Base-by-base conservation (phyloP, 2,888 invertebrate species). In the Pyrochroa serraticornis region DNA sequence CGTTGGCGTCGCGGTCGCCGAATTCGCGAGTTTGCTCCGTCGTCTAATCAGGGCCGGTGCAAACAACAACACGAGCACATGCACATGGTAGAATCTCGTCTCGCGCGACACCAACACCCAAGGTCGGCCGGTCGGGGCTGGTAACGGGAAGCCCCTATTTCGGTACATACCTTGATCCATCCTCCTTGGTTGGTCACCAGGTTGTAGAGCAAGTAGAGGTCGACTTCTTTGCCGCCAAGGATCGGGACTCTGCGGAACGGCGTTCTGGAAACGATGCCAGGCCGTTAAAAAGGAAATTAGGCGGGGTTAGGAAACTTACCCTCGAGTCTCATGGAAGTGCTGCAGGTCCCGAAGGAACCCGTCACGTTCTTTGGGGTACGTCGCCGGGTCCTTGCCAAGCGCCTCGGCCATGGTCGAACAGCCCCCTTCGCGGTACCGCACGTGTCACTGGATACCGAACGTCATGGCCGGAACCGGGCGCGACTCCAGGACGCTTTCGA, bases 131-230 rank as follows among this genome's bases (percentile, higher is more conserved):
- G 9, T 36, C 36, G 36, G 9, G 12, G 12, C 9, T 10, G 12
- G 12, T 10, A 36, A 36, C 9, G 9, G 12, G 12, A 36, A 36
- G 36, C 36, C 12, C 36, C 9, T 22, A 22, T 22, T 22, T 22
- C 22, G 22, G 9, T 32, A 53, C 45, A 22, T 53, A 97, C 97
- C 90, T 95, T 97, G 70, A 93, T 87, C 86, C 97, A 92, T 71
- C 98, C 98, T 70, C 97, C 97, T 72, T 92, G 85, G 64, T 90
- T 89, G 70, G 93, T 95, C 47, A 98, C 97, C 76, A 94, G 86
- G 71, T 88, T 89, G 81, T 97, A 98, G 68, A 98, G 87, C 62
- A 90, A 85, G 81, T 91, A 95, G 67, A 98, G 85, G 83, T 98
- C 97, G 75, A 98, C 87, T 79, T 93, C 92, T 73, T 89, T 87